Evolutionary conservation across 2,888 invertebrate species (phyloP), one percentile per base, ranked within the genome.

Genomic region (Aphidius colemani): DNA sequence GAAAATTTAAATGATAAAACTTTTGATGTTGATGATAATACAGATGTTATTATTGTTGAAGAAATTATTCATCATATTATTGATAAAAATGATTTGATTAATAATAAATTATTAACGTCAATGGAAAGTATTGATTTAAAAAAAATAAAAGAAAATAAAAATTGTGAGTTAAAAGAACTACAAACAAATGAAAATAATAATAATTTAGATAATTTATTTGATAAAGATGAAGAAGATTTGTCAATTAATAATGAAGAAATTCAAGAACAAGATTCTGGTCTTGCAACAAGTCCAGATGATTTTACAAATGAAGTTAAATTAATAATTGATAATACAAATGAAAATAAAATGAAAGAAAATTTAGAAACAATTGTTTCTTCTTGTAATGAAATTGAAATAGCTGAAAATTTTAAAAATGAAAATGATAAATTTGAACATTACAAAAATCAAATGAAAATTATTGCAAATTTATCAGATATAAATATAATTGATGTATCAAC

Each of bases 41-140:
- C 67, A 2, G 63, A 62, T 8, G 11, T 74, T 8, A 59, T 73
- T 2, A 71, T 80, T 1, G 67, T 81, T 8, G 66, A 70, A 7
- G 81, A 80, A 66, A 59, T 80, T 1, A 72, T 81, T 45, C 76
- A 81, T 65, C 78, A 79, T 43, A 64, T 78, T 41, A 63, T 76
- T 39, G 72, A 73, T 63, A 70, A 72, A 40, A 39, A 53, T 7
- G 9, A 10, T 2, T 13, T 39, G 0, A 41, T 39, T 7, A 41
- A 50, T 30, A 41, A 6, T 6, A 50, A 39, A 4, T 30, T 58
- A 7, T 55, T 53, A 8, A 48, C 59, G 4, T 53, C 48, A 13
- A 46, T 57, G 48, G 65, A 44, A 6, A 65, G 61, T 61, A 58
- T 61, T 18, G 58, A 65, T 41, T 11, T 64, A 8, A 61, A 65